Conservation (phyloP, 2,888 invertebrate genomes). For the Chromoteleia sp. region DNA sequence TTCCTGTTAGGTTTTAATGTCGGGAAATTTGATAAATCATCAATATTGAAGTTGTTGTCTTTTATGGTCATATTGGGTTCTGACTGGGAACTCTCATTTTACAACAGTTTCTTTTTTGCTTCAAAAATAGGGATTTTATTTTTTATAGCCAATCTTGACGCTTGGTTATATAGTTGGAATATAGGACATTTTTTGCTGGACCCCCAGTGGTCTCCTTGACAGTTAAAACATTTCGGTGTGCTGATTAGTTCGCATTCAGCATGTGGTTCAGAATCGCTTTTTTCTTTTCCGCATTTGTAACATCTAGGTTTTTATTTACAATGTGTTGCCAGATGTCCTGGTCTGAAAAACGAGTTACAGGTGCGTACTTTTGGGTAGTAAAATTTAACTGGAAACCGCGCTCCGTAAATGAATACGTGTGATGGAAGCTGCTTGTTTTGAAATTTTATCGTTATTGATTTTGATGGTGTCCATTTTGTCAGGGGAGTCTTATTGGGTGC, state of each 20-base stretch:
- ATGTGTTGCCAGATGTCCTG: conserved; percentile 2
- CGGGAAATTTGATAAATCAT: too few relatives aligned
- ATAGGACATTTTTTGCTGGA: not conserved
- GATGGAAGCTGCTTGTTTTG: not conserved
- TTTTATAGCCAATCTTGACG: not conserved
- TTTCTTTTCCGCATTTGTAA: not conserved
- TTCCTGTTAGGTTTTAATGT: too few relatives aligned
- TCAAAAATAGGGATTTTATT: conserved; percentile 5
- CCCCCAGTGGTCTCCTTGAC: conserved; percentile 13
- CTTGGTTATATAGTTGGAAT: not conserved
- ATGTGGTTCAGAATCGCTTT: not conserved
- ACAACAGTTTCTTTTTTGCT: not conserved
- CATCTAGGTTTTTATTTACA: conserved; percentile 1
- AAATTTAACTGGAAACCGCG: not conserved
- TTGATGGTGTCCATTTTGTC: not conserved
- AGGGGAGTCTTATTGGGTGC: not conserved
- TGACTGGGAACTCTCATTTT: too few relatives aligned
- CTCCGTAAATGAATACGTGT: conserved; percentile 9
- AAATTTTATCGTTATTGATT: conserved; percentile 5
- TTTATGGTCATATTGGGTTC: too few relatives aligned
- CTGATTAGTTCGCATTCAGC: not conserved
- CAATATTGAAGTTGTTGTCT: too few relatives aligned
- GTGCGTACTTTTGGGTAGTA: conserved; percentile 26
- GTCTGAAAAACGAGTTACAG: conserved; percentile 13
- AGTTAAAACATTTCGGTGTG: conserved; percentile 4